Evolutionary conservation across 2,797 vertebrate species (phyloP).

Genomic region (Acanthurus leucopareius): DNA sequence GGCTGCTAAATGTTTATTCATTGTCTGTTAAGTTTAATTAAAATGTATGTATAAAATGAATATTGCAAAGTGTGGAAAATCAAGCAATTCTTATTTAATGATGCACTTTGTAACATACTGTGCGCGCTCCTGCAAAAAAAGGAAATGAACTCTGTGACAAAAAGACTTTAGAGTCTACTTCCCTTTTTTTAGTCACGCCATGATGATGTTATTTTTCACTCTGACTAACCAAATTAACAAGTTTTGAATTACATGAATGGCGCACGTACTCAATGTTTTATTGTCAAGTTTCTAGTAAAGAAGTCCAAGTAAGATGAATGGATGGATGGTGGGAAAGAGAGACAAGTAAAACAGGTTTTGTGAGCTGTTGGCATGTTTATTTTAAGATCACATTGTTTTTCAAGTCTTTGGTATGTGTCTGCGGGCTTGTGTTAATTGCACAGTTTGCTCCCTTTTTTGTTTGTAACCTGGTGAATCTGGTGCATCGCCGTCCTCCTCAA

Average conservation of each 20-base stretch:
- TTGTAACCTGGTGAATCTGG: background rate
- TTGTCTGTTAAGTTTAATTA: too few relatives aligned
- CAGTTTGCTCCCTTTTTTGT: rapidly evolving
- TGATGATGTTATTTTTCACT: background rate
- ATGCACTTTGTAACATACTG: background rate
- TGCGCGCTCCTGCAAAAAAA: background rate
- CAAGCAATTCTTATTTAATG: background rate
- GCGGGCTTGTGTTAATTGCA: too few relatives aligned
- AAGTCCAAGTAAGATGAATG: too few relatives aligned
- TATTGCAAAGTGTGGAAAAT: background rate
- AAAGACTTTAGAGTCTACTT: background rate
- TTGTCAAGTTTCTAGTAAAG: background rate
- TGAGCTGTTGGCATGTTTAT: too few relatives aligned
- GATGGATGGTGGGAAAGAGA: background rate
- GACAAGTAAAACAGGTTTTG: background rate
- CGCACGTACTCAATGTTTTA: background rate
- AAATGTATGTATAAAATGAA: background rate
- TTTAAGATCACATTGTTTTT: background rate
- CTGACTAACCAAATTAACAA: too few relatives aligned
- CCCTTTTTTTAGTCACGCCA: background rate
- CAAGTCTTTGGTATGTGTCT: background rate
- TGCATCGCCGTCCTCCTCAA: background rate
- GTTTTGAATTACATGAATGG: background rate
- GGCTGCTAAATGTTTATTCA: too few relatives aligned
- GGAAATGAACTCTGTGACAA: background rate